These are phyloP conservation scores for Sphaeramia orbicularis DNA, from an alignment of 2,797 vertebrate species.

Conservation along the genomic window DNA sequence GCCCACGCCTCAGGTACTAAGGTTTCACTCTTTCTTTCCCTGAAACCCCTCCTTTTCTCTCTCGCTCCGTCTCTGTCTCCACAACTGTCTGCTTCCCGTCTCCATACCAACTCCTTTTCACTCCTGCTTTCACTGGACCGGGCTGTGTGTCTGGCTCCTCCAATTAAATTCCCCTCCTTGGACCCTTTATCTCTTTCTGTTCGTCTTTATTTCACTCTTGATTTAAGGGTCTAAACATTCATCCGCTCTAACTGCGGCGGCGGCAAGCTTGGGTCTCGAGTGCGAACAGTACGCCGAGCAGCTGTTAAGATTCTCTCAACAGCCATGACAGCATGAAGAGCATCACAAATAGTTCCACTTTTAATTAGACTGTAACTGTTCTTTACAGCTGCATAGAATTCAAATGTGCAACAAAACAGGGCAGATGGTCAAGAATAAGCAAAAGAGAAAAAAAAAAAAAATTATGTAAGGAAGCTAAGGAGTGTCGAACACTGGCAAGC, in stretches of 20 bases:
- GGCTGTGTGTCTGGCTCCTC: slow-evolving; percentile 52
- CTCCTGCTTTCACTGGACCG: slow-evolving; percentile 48
- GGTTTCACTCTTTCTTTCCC: slow-evolving; percentile 79
- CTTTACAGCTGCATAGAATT: slow-evolving; percentile 57
- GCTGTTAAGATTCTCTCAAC: slow-evolving; percentile 62
- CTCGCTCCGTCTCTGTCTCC: slow-evolving; percentile 56
- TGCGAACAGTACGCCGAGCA: slow-evolving; percentile 50
- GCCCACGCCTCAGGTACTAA: slow-evolving; percentile 80
- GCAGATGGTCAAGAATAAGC: slow-evolving; percentile 51
- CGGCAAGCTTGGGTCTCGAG: slow-evolving; percentile 21
- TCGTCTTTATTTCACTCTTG: slow-evolving; percentile 60
- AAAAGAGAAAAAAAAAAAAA: slow-evolving; percentile 30
- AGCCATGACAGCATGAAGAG: slow-evolving; percentile 59
- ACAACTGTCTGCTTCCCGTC: slow-evolving; percentile 64
- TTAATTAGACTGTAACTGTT: slow-evolving; percentile 67
- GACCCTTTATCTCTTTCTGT: slow-evolving; percentile 58
- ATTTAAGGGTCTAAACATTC: slow-evolving; percentile 63
- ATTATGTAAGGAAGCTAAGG: slow-evolving; percentile 26
- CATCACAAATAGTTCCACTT: slow-evolving; percentile 64
- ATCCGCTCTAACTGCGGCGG: slow-evolving; percentile 47
- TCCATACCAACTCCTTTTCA: slow-evolving; percentile 69
- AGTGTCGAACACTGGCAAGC: slow-evolving; percentile 6
- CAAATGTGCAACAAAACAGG: slow-evolving; percentile 31
- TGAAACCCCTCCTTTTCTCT: slow-evolving; percentile 55
- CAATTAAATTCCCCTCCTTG: slow-evolving; percentile 56